A percentile compares a stretch with the other conserved stretches of the same genome.
Evolutionary conservation across 1,140 invertebrate species (phyloP).

Genomic region (Hypothenemus hampei): DNA sequence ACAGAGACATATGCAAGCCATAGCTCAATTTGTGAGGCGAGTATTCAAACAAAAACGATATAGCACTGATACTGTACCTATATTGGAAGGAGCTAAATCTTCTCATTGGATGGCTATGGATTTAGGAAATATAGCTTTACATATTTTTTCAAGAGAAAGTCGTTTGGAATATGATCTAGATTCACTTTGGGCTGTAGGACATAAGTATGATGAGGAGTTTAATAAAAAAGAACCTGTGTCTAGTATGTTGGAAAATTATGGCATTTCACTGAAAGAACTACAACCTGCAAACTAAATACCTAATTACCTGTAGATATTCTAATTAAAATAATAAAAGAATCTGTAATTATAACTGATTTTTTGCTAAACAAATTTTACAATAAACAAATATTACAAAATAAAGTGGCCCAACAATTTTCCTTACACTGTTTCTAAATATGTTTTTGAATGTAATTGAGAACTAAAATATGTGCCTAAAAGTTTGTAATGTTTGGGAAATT

Average conservation of each 20-base stretch:
- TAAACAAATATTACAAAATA: too few relatives aligned
- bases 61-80: conserved; percentile 61
- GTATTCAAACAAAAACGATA: conserved; percentile 72
- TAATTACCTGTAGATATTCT: neutral
- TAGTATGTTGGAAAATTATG: conserved; percentile 60
- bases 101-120: conserved; percentile 86
- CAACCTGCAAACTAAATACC: conserved; percentile 54
- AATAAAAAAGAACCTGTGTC: conserved; percentile 53
- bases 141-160: conserved; percentile 70
- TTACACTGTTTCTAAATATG: too few relatives aligned
- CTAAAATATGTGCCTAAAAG: too few relatives aligned
- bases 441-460: too few relatives aligned
- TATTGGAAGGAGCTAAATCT: conserved; percentile 69
- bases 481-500: too few relatives aligned
- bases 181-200: conserved; percentile 82
- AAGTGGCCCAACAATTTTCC: too few relatives aligned
- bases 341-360: too few relatives aligned
- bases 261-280: conserved; percentile 55
- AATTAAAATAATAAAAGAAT: neutral
- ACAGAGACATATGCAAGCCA: conserved; percentile 51
- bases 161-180: conserved; percentile 81
- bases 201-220: conserved; percentile 69
- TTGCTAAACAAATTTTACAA: too few relatives aligned
- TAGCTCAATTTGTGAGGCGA: conserved; percentile 71
- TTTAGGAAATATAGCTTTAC: conserved; percentile 88